Conservation (phyloP, 2,797 vertebrate genomes). For the Peromyscus nudipes region DNA sequence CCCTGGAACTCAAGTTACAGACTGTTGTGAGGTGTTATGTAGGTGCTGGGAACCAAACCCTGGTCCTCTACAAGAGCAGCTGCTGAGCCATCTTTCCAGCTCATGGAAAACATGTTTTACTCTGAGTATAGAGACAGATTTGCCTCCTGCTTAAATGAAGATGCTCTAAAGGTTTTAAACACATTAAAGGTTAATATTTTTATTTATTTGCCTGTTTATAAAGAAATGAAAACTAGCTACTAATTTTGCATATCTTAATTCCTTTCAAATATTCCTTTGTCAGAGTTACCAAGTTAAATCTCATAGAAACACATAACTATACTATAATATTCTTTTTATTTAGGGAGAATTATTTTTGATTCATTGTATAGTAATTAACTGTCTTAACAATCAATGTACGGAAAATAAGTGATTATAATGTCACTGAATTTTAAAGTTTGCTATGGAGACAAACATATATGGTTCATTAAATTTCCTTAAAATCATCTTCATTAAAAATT, state of each 20-base stretch:
- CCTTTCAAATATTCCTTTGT: not conserved
- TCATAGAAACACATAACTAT: slow-evolving; percentile 38
- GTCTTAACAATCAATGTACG: slow-evolving; percentile 16
- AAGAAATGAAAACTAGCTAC: not conserved
- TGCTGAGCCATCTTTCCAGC: not conserved
- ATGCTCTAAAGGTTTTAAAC: slow-evolving; percentile 54
- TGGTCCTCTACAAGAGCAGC: too few relatives aligned
- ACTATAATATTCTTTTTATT: not conserved
- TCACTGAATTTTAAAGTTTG: slow-evolving; percentile 8
- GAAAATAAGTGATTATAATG: slow-evolving; percentile 47
- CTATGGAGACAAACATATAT: not conserved
- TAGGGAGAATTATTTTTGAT: not conserved
- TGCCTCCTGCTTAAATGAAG: slow-evolving; percentile 43
- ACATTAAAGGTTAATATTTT: slow-evolving; percentile 31
- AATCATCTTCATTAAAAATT: not conserved
- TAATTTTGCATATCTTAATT: slow-evolving; percentile 10
- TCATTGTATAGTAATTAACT: slow-evolving; percentile 4
- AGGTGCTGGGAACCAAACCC: not conserved
- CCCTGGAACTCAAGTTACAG: too few relatives aligned
- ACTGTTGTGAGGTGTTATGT: too few relatives aligned
- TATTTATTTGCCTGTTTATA: slow-evolving; percentile 11
- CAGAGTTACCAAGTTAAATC: slow-evolving; percentile 44
- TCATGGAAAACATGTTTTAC: not conserved
- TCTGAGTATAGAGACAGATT: not conserved
- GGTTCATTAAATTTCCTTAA: not conserved